Evolutionary conservation across 1,140 invertebrate genomes (phyloP), one percentile per base, ranked within the genome.

Genomic region (Zophobas morio): DNA sequence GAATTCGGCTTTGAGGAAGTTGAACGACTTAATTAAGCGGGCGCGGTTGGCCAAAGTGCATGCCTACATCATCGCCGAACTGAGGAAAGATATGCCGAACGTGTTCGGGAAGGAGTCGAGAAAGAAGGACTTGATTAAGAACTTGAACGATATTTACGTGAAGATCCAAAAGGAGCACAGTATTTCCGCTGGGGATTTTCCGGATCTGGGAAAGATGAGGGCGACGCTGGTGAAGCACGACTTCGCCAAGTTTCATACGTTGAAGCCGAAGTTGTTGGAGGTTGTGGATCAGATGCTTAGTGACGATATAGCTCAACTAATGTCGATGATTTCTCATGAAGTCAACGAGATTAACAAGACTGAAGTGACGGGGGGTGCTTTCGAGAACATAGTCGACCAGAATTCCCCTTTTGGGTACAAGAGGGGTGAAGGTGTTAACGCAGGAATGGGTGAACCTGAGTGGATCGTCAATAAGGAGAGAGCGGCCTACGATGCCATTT

Each of bases 401-500:
- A 90, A 93, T 70, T 98, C 95, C 81, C 97, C 97, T 35, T 99
- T 99, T 88, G 97, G 97, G 5, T 97, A 97, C 88, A 96, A 97
- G 81, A 91, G 94, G 82, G 97, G 97, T 37, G 98, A 99, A 90
- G 98, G 98, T 47, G 94, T 97, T 70, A 96, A 99, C 88, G 97
- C 96, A 46, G 98, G 97, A 40, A 92, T 93, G 77, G 96, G 97
- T 6, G 98, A 99, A 87, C 91, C 93, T 56, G 96, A 98, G 85
- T 99, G 99, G 99, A 95, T 99, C 80, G 97, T 99, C 76, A 92
- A 92, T 82, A 95, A 96, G 84, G 95, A 98, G 76, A 93, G 96
- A 83, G 91, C 88, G 20, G 88, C 92, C 83, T 98, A 96, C 87
- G 98, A 99, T 88, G 88, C 93, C 36, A 89, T 96, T 32, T 99